phyloP scores from a whole-genome alignment of 2,888 invertebrate genomes.

The Lasioglossum calceatum region DNA sequence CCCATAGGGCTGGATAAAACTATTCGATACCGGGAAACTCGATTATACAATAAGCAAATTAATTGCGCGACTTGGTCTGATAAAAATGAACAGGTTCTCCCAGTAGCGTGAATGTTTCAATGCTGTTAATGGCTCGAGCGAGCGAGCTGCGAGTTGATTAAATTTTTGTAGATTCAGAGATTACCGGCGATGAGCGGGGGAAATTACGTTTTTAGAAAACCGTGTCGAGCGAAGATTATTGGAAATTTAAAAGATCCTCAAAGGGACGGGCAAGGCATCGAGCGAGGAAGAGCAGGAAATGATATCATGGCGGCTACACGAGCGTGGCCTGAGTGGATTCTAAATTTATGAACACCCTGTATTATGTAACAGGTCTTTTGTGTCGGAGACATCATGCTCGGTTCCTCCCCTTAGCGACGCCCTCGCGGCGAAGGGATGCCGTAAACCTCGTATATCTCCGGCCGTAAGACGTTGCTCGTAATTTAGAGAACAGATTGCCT shows the following conservation, averaged over 20 bases:
- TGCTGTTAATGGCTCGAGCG: background rate
- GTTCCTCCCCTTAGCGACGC: conserved; percentile 20
- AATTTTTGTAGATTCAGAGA: background rate
- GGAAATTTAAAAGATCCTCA: background rate
- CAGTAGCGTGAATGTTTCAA: background rate
- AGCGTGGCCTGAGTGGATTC: conserved; percentile 10
- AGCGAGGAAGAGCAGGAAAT: background rate
- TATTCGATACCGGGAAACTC: background rate
- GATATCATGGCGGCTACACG: background rate
- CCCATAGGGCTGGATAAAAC: background rate
- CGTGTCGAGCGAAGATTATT: background rate
- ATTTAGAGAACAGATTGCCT: conserved; percentile 52
- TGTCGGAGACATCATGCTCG: conserved; percentile 29
- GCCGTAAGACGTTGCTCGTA: conserved; percentile 43
- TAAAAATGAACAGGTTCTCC: conserved; percentile 31
- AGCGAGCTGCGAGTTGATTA: background rate
- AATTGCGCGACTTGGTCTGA: conserved; percentile 23
- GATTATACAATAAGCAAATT: conserved; percentile 33
- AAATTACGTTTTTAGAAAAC: background rate
- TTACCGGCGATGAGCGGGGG: background rate
- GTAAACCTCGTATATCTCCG: conserved; percentile 46
- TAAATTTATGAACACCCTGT: conserved; percentile 41
- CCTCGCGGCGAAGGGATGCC: conserved; percentile 15
- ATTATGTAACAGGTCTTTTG: conserved; percentile 40
- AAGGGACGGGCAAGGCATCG: background rate